phyloP scores from a whole-genome alignment of 1,140 invertebrate species.

The Scylla paramamosain region DNA sequence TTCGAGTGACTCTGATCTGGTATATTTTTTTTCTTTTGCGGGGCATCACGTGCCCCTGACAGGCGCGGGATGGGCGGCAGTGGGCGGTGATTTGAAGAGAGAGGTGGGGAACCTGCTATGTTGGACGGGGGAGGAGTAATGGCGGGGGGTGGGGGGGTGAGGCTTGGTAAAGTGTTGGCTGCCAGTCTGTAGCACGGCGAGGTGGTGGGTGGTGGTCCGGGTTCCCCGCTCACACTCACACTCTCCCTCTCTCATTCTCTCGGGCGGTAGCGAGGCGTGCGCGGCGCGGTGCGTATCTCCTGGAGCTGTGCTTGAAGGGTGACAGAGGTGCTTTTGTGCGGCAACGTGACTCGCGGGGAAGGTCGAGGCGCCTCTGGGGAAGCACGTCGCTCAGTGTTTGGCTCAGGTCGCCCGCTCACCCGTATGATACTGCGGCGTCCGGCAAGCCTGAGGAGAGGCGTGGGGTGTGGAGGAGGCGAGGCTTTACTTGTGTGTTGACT shows the following conservation, averaged over 20 bases:
- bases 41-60: neutral
- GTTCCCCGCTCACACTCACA: neutral
- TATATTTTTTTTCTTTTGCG: neutral
- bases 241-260: neutral
- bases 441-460: neutral
- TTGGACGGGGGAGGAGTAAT: neutral
- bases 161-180: neutral
- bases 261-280: neutral
- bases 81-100: neutral
- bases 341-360: neutral
- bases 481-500: neutral
- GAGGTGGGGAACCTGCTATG: neutral
- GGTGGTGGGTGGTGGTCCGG: neutral
- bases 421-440: neutral
- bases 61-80: neutral
- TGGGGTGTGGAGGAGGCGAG: neutral
- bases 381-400: neutral
- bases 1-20: neutral
- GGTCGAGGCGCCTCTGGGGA: neutral
- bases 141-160: too few relatives aligned
- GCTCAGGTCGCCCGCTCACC: neutral
- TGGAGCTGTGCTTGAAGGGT: neutral
- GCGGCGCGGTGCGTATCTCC: neutral
- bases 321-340: neutral
- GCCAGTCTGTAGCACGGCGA: neutral